Percentiles rank a stretch among this genome's conserved stretches.
Conservation (phyloP, 2,888 invertebrate genomes). For the Hofmannophila pseudospretella region DNA sequence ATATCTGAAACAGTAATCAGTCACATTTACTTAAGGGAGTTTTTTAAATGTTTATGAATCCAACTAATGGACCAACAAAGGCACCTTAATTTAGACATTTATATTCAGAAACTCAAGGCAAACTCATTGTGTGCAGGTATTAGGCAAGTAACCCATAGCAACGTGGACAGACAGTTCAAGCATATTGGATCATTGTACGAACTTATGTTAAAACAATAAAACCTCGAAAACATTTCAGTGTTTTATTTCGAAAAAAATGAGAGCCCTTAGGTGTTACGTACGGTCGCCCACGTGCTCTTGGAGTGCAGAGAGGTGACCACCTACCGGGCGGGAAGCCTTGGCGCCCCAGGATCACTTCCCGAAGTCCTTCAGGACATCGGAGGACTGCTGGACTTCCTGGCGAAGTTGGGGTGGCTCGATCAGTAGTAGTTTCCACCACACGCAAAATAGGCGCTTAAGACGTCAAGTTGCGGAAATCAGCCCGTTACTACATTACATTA, state of each 20-base stretch:
- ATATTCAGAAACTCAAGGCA: slow-evolving; percentile 32
- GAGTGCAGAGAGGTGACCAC: no score
- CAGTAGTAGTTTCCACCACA: no score
- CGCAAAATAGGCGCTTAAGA: no score
- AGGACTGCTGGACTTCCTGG: no score
- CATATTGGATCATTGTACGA: slow-evolving; percentile 74
- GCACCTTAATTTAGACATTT: slow-evolving; percentile 47
- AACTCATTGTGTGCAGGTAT: slow-evolving; percentile 34
- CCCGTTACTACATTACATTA: neutral
- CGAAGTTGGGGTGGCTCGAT: no score
- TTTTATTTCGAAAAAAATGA: no score
- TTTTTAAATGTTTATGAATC: slow-evolving; percentile 50
- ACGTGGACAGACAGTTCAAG: slow-evolving; percentile 63
- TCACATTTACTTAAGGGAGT: slow-evolving; percentile 39
- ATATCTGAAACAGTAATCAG: slow-evolving; percentile 42
- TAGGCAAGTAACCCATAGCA: slow-evolving; percentile 39
- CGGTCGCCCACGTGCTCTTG: no score
- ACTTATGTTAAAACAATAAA: slow-evolving; percentile 73
- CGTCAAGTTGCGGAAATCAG: no score
- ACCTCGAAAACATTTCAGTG: slow-evolving; percentile 48
- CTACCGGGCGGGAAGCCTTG: no score
- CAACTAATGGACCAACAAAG: slow-evolving; percentile 69
- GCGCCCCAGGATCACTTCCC: no score
- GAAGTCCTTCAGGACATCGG: no score
- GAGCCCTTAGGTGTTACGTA: no score